Percentiles rank a stretch among this genome's conserved stretches.
phyloP scores from a whole-genome alignment of 2,113 vertebrate species.

The Dasyurus viverrinus region DNA sequence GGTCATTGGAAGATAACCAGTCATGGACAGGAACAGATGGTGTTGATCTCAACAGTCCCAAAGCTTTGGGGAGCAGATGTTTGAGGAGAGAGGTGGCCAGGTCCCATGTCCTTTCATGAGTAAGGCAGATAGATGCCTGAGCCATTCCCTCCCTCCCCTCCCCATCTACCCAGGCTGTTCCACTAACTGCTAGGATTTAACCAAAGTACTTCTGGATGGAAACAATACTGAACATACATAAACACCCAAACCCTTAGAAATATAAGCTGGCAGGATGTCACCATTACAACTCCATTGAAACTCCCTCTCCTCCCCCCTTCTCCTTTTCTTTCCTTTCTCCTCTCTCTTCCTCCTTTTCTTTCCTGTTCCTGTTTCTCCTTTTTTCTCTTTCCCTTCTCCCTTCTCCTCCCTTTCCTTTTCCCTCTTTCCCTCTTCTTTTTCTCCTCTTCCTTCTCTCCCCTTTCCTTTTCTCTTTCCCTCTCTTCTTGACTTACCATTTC shows the following conservation, averaged over 20 bases:
- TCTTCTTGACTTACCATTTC: too few species aligned
- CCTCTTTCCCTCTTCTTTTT: background rate
- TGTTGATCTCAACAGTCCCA: background rate
- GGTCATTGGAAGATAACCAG: background rate
- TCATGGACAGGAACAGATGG: background rate
- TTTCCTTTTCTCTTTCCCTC: background rate
- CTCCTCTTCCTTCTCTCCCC: background rate
- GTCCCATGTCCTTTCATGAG: background rate
- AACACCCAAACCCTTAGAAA: background rate
- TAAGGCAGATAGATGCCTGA: background rate
- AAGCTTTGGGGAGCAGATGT: slow-evolving; percentile 11
- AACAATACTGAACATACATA: background rate
- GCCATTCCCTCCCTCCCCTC: background rate
- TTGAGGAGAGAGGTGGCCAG: background rate
- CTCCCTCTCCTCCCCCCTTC: background rate
- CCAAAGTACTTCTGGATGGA: background rate
- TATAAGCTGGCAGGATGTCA: background rate
- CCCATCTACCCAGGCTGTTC: background rate
- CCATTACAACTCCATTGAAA: background rate
- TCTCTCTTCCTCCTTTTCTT: background rate
- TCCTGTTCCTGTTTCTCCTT: background rate
- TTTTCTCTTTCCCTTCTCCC: too few species aligned
- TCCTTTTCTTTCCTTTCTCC: background rate
- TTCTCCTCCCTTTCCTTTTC: background rate
- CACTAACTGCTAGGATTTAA: background rate